Percentiles rank a stretch among this genome's conserved stretches.
Evolutionary conservation across 1,140 invertebrate species (phyloP).

Genomic region (Caenorhabditis brenneri): DNA sequence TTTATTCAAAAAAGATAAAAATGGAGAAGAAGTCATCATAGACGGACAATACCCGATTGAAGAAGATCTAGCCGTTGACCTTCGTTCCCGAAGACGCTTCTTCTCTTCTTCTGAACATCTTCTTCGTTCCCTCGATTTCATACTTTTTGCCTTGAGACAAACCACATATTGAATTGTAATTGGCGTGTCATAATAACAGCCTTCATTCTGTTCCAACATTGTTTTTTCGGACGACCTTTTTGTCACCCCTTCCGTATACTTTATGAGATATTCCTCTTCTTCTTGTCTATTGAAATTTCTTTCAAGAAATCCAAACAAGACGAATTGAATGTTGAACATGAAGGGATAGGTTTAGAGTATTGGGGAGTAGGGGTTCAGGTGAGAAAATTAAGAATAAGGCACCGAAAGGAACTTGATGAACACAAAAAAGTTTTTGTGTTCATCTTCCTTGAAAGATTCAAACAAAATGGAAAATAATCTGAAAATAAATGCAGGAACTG

Average conservation of each 20-base stretch:
- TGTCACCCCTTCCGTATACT: neutral
- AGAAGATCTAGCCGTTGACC: neutral
- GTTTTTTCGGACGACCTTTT: slow-evolving; percentile 4
- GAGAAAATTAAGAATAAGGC: too few relatives aligned
- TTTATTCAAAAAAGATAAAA: too few relatives aligned
- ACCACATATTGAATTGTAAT: slow-evolving; percentile 13
- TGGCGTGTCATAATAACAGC: slow-evolving; percentile 35
- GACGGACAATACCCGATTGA: too few relatives aligned
- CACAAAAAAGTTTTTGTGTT: too few relatives aligned
- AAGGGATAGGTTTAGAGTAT: too few relatives aligned
- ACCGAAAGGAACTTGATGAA: too few relatives aligned
- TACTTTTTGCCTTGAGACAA: slow-evolving; percentile 24
- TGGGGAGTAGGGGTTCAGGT: too few relatives aligned
- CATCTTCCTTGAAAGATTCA: too few relatives aligned
- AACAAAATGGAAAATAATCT: too few relatives aligned
- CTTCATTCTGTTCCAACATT: slow-evolving; percentile 18
- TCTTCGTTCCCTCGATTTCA: neutral
- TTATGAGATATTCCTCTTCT: neutral
- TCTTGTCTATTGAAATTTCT: neutral
- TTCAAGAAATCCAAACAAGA: neutral
- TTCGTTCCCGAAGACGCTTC: neutral
- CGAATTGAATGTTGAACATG: too few relatives aligned
- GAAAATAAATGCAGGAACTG: too few relatives aligned
- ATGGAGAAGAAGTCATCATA: too few relatives aligned
- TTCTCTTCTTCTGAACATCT: neutral